Percentiles rank a stretch among this genome's conserved stretches.
These are phyloP conservation scores for Panthera tigris DNA, from an alignment of 2,113 vertebrate species.

Conservation along the genomic window DNA sequence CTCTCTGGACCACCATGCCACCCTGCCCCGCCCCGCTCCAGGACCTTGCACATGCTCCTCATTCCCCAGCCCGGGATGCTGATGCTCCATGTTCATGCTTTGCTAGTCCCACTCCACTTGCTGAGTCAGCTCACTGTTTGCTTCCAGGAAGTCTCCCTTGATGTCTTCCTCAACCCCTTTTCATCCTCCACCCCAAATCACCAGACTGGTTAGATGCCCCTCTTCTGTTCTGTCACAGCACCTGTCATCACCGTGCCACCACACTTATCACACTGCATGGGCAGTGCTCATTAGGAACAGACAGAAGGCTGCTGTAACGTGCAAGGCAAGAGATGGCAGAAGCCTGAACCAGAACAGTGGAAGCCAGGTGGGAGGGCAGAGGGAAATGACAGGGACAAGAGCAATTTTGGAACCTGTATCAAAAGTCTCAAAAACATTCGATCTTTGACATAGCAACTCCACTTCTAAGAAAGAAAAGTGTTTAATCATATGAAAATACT, in stretches of 20 bases:
- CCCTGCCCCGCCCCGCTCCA: background rate
- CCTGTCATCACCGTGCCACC: background rate
- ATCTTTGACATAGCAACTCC: background rate
- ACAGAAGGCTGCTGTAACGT: background rate
- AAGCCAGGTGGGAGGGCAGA: background rate
- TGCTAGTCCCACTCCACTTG: background rate
- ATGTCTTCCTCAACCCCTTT: background rate
- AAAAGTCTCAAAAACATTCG: background rate
- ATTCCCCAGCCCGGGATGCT: background rate
- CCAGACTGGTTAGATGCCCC: background rate
- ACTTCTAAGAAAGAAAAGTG: conserved; percentile 17
- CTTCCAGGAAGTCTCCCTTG: background rate
- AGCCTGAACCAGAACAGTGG: background rate
- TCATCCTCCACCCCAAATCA: background rate
- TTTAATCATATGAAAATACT: background rate
- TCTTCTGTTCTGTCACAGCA: background rate
- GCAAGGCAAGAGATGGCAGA: background rate
- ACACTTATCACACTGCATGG: background rate
- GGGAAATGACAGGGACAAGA: background rate
- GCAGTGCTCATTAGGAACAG: background rate
- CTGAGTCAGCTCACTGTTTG: background rate
- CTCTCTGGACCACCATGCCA: background rate
- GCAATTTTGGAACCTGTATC: background rate
- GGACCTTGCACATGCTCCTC: too few species aligned
- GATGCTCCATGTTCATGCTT: background rate